A percentile compares a stretch with the other conserved stretches of the same genome.
Evolutionary conservation across 2,113 vertebrate genomes (phyloP).

Genomic region (Ia io): DNA sequence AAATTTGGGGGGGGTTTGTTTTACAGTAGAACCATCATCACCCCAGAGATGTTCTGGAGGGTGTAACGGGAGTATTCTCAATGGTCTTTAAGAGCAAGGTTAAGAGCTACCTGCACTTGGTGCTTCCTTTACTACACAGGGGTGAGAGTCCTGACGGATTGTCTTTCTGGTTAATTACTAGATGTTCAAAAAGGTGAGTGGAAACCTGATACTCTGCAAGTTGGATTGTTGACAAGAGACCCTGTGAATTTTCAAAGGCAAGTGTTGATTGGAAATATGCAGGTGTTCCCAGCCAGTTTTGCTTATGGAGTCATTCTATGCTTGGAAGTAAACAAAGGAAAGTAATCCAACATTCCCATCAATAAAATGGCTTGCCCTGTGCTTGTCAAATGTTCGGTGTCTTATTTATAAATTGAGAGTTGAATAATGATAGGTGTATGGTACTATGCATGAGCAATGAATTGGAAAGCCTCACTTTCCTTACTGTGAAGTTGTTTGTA

Average conservation of each 20-base stretch:
- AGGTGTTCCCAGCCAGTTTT: not conserved
- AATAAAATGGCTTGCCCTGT: not conserved
- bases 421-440: not conserved
- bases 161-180: conserved; percentile 79
- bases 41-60: not conserved
- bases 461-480: not conserved
- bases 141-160: conserved; percentile 70
- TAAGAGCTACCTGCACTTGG: conserved; percentile 74
- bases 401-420: not conserved
- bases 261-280: conserved; percentile 54
- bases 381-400: not conserved
- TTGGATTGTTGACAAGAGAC: conserved; percentile 81
- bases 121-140: conserved; percentile 75
- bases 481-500: conserved; percentile 5
- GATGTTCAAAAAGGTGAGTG: conserved; percentile 82
- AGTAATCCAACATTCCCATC: not conserved
- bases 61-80: conserved; percentile 82
- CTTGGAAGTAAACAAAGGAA: conserved; percentile 39
- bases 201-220: conserved; percentile 76
- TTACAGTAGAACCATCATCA: conserved; percentile 23
- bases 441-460: not conserved
- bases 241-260: conserved; percentile 31
- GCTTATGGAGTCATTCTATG: not conserved
- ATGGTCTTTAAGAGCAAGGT: conserved; percentile 78
- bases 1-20: not conserved